Base-by-base conservation (phyloP, 1,140 invertebrate genomes). In the Sarcophaga peregrina region DNA sequence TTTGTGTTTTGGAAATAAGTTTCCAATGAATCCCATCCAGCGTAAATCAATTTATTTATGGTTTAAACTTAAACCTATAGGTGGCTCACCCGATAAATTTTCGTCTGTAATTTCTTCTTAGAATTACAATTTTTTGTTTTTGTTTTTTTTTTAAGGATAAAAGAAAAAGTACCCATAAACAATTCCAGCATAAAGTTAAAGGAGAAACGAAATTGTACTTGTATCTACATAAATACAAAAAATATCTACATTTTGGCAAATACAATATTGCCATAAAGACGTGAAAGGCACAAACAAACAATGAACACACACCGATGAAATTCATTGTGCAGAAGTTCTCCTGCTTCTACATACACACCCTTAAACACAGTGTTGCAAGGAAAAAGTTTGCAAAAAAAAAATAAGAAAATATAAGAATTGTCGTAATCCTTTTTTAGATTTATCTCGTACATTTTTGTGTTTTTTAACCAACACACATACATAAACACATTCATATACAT, bases 401-500 rank as follows among this genome's bases (percentile, higher is more conserved):
- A 58, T 15, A 58, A n/a, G 13, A 58, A 58, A 52, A 52, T 15
- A 58, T 58, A 58, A 58, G 54, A n/a, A 58, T 58, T 58, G 78
- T n/a, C 78, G 50, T 80, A 80, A 80, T 80, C 78, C 78, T 80
- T 80, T 50, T 80, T 80, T 80, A 80, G 78, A 80, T 80, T 80
- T 80, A 80, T 80, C 78, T 80, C n/a, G 37, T 62, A n/a, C n/a
- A 25, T 58, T 54, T 58, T 58, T 13, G 13, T n/a, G 7, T n/a
- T n/a, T 58, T 1, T n/a, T 4, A 13, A n/a, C 54, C 15, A 58
- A 58, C 54, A 58, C 15, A 58, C 13, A 58, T n/a, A 58, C n/a
- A n/a, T 58, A 4, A 15, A 58, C 7, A 7, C 3, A 58, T n/a
- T 1, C 54, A 11, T 7, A 58, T 7, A 58, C 13, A 58, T 58